Base-by-base conservation (phyloP, 2,888 invertebrate species). In the Lottia scabra region DNA sequence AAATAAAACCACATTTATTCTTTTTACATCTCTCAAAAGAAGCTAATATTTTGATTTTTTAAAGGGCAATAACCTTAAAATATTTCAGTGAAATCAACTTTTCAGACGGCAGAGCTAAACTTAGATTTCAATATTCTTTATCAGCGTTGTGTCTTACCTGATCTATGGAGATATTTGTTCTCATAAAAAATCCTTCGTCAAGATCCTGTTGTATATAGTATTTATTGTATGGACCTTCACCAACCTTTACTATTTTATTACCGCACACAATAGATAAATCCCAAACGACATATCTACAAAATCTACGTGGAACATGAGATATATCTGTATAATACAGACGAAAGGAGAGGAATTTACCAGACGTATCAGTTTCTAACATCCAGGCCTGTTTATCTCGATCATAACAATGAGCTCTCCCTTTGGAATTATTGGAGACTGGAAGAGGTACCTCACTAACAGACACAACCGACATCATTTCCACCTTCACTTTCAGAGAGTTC, bases 351-450 rank as follows among this genome's bases (percentile, higher is more conserved):
- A 93, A 93, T 81, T 94, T 94, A 10, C 94, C 94, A 84, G 94
- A 94, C 72, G 93, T 92, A 88, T 95, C 95, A 62, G 94, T 93
- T 80, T 94, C 93, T 72, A 95, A 91, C 68, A 93, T 92, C 95
- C 95, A 95, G 0, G 95, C 95, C 89, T 94, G 94, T 84, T 95
- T 95, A 89, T 95, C 95, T 13, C 94, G 91, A 88, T 95, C 95
- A 89, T 94, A 95, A 87, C 94, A 94, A 43, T 93, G 91, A 0
- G 87, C 83, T 46, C 85, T 78, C 72, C 85, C 86, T 65, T 83
- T 82, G 43, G 65, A 63, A 30, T 73, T 68, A 56, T 80, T 78
- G 45, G 80, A 78, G 5, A 86, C 85, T 23, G 82, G 80, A 26
- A 89, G 78, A 23, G 88, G 84, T 15, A 93, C 92, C 84, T 93